Percentiles rank a stretch among this genome's conserved stretches.
Conservation (phyloP, 2,797 vertebrate genomes). For the Masticophis lateralis region DNA sequence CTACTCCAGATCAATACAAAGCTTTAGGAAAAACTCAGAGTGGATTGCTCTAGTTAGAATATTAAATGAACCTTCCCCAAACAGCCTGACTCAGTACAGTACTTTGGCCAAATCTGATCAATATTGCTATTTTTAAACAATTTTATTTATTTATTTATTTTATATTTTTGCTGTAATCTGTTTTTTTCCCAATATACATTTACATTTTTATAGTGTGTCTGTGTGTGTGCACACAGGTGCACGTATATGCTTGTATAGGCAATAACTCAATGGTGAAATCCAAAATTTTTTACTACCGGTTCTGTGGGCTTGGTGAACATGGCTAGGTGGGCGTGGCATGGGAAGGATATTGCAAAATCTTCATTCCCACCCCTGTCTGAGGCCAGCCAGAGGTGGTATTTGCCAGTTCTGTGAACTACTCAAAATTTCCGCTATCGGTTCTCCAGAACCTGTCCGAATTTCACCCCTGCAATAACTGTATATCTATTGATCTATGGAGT, state of each 20-base stretch:
- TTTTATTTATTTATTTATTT: background rate
- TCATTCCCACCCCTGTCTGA: too few relatives aligned
- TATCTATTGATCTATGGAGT: background rate
- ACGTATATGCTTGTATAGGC: background rate
- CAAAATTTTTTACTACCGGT: too few relatives aligned
- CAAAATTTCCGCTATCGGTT: too few relatives aligned
- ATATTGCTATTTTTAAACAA: background rate
- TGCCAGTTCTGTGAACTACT: too few relatives aligned
- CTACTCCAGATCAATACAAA: background rate
- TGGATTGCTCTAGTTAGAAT: background rate
- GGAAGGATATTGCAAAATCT: too few relatives aligned
- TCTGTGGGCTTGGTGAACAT: too few relatives aligned
- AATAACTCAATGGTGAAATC: too few relatives aligned
- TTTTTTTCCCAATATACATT: background rate
- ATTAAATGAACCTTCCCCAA: background rate
- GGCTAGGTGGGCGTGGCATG: too few relatives aligned
- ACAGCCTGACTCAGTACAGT: background rate
- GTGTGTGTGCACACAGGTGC: background rate
- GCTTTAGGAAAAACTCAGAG: background rate
- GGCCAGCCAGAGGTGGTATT: too few relatives aligned
- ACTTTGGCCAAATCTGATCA: background rate
- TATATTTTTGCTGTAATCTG: background rate
- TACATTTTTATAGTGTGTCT: background rate
- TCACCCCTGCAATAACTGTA: background rate
- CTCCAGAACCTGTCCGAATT: too few relatives aligned